Evolutionary conservation across 2,888 invertebrate genomes (phyloP), one percentile per base, ranked within the genome.

Genomic region (Drosophila planitibia): DNA sequence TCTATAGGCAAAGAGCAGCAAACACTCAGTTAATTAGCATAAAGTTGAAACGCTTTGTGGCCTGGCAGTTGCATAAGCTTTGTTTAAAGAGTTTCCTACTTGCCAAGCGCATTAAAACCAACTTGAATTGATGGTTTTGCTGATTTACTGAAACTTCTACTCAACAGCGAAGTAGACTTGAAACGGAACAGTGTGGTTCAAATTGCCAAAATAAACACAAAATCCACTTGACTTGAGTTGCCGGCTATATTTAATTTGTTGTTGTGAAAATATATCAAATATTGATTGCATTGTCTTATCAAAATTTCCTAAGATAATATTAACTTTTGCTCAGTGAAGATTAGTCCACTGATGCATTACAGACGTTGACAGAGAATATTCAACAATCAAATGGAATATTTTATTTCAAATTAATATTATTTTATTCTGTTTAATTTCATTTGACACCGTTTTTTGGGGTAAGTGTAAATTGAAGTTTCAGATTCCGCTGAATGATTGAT

Each of bases 21-120:
- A 37, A 28, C 49, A 60, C 47, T 66, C 52, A 41, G 57, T 60
- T 60, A 76, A 83, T 83, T 83, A 86, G 82, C 83, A 86, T 89
- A 83, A 86, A 83, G 82, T 77, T 77, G 47, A 81, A 74, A 58
- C 74, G 44, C 65, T 87, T 61, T 71, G 68, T 55, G 54, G 71
- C 55, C 55, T 33, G 54, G 54, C 75, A 35, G 68, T 60, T 61
- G 71, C 44, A 51, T 37, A 77, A 70, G 77, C 76, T 81, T 81
- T 62, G 53, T 57, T 83, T 76, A 79, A 73, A 75, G 69, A 69
- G 69, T 68, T 58, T 12, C 12, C 41, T 14, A 37, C 59, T 71
- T 30, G 61, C 28, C 16, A 4, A 32, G n/a, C 35, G 12, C 32
- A 52, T 55, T 33, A 28, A 33, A 33, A 14, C 28, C 44, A 51